These are phyloP conservation scores for Protodeltote pygarga DNA, from an alignment of 2,888 invertebrate genomes.

Conservation along the genomic window DNA sequence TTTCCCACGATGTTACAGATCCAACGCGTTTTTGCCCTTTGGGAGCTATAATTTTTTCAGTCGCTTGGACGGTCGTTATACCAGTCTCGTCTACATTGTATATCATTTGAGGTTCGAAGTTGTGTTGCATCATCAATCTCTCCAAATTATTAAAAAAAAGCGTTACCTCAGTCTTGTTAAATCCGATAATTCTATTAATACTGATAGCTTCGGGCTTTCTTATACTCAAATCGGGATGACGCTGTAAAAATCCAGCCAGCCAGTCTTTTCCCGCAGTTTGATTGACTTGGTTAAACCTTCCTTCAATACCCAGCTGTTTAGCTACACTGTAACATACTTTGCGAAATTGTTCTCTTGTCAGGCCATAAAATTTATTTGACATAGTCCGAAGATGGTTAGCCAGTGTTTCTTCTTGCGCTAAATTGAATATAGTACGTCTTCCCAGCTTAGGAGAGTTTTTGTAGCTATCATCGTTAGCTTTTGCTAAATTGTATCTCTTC, in stretches of 20 bases:
- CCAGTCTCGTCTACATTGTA: constrained; percentile 54
- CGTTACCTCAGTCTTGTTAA: constrained; percentile 26
- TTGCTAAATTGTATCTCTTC: constrained; percentile 29
- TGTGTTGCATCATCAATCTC: constrained; percentile 5
- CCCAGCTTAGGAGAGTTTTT: constrained; percentile 35
- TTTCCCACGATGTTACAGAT: constrained; percentile 55
- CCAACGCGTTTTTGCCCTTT: constrained; percentile 58
- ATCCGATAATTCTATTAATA: constrained; percentile 31
- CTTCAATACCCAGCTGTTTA: constrained; percentile 31
- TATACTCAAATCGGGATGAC: constrained; percentile 42
- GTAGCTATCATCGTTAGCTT: constrained; percentile 32
- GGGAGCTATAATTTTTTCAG: constrained; percentile 55
- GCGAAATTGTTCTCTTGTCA: constrained; percentile 39
- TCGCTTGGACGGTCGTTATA: constrained; percentile 59
- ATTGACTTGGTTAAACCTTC: constrained; percentile 36
- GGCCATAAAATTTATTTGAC: constrained; percentile 44
- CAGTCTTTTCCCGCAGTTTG: constrained; percentile 24
- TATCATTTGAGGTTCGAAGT: constrained; percentile 3
- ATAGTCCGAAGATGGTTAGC: constrained; percentile 29
- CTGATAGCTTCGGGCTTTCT: constrained; percentile 37
- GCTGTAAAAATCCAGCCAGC: constrained; percentile 38
- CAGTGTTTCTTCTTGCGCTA: constrained; percentile 33
- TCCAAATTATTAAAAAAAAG: constrained; percentile 32
- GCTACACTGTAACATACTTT: constrained; percentile 37
- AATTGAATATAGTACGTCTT: constrained; percentile 38